Evolutionary conservation across 2,888 invertebrate species (phyloP).

Genomic region (Cosmopolites sordidus): DNA sequence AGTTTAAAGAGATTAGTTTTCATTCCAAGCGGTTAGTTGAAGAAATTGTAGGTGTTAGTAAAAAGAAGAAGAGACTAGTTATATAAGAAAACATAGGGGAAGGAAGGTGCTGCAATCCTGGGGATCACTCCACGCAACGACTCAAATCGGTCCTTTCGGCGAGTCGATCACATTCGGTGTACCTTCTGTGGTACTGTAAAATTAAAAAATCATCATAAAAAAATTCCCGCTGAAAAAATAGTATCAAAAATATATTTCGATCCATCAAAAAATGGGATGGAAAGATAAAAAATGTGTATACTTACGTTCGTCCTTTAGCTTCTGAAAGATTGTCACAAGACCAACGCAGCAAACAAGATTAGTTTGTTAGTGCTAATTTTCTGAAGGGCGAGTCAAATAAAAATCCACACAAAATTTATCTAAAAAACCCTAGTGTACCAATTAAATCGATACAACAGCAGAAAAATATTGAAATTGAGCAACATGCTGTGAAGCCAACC

Average conservation of each 20-base stretch:
- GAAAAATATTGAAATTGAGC: too few relatives aligned
- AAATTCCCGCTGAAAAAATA: conserved; percentile 2
- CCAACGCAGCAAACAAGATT: conserved; percentile 4
- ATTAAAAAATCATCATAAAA: conserved; percentile 29
- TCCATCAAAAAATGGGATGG: neutral
- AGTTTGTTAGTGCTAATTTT: conserved; percentile 13
- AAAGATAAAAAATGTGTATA: neutral
- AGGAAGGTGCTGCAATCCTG: conserved; percentile 16
- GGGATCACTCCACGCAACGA: conserved; percentile 32
- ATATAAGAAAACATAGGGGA: neutral
- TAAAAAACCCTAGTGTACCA: too few relatives aligned
- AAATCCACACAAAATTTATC: too few relatives aligned
- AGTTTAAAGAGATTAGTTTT: conserved; percentile 12
- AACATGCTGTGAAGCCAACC: too few relatives aligned
- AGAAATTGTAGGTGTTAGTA: conserved; percentile 4
- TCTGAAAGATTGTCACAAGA: neutral
- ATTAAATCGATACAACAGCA: too few relatives aligned
- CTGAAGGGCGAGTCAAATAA: too few relatives aligned
- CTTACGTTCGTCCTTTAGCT: neutral
- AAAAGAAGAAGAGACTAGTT: conserved; percentile 1
- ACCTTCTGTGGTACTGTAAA: conserved; percentile 37
- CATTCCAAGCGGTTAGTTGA: conserved; percentile 5
- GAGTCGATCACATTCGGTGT: conserved; percentile 37
- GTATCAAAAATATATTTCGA: neutral
- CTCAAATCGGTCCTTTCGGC: conserved; percentile 30